Evolutionary conservation across 2,113 vertebrate species (phyloP).

Genomic region (Tympanuchus pallidicinctus): DNA sequence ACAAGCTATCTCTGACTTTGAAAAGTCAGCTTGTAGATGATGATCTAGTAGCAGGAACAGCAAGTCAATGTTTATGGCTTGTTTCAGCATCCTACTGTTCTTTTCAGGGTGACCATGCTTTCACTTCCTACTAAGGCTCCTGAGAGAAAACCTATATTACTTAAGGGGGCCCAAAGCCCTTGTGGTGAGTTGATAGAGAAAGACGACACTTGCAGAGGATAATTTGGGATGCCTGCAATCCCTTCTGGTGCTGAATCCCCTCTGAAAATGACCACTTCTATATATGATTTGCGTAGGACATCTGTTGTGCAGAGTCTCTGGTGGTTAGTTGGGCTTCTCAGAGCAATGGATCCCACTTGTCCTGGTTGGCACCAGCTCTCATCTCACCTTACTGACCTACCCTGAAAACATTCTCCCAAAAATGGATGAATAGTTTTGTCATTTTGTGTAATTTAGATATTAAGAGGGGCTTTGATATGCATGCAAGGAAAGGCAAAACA

Average conservation of each 20-base stretch:
- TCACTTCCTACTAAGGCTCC: neutral
- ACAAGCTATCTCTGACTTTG: constrained; percentile 26
- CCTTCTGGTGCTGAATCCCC: neutral
- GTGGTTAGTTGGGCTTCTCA: neutral
- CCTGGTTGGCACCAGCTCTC: neutral
- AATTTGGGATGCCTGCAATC: neutral
- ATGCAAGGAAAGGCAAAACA: neutral
- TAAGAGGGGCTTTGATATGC: neutral
- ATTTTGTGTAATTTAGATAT: neutral
- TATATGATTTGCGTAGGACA: neutral
- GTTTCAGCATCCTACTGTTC: neutral
- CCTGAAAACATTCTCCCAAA: neutral
- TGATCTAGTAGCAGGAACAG: neutral
- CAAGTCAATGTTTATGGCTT: neutral
- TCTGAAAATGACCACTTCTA: neutral
- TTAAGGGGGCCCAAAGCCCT: neutral
- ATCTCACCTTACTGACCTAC: neutral
- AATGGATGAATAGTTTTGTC: neutral
- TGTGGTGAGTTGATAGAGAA: neutral
- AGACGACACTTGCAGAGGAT: neutral
- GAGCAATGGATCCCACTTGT: neutral
- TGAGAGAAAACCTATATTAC: neutral
- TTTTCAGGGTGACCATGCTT: neutral
- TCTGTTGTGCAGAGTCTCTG: neutral
- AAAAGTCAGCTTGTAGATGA: neutral